Evolutionary conservation across 2,113 vertebrate species (phyloP), one percentile per base, ranked within the genome.

Genomic region (Silurus glanis): DNA sequence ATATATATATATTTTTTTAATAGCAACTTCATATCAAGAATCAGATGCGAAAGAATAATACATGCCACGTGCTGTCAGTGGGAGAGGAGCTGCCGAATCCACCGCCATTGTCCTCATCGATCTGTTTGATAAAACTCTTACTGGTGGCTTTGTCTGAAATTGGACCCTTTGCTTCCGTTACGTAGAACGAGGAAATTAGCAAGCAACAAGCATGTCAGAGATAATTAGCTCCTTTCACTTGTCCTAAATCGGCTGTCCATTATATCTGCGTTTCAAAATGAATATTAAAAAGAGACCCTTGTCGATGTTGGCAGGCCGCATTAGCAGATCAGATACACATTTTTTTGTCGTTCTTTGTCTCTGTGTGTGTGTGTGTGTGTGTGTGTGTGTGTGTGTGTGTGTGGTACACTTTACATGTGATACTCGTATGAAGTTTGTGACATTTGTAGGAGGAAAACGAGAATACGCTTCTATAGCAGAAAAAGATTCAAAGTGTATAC

Each of bases 111-210:
- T 74, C 0, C 47, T 49, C 71, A 23, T 21, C 19, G 19, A 21
- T 74, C 71, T 74, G 45, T 3, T 49, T 49, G 71, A 51, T 49
- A 51, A 74, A 74, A 74, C 45, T 74, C 71, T 49, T 74, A 21
- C 45, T 21, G 19, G 19, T 74, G 37, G 45, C 49, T 49, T 74
- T 74, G 71, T 74, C 49, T 74, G 23, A 74, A 74, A 74, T 74
- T 49, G 19, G 19, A 74, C 71, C 45, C 71, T 69, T 87, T 87
- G 82, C 94, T 95, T 95, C 93, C 37, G 93, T 93, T 94, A 95
- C 94, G 94, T 95, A 96, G 95, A 96, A 97, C 97, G 96, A 94
- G 95, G 95, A 97, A 97, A 97, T 97, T 97, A 97, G 95, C 95
- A 92, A 94, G 94, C 94, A 96, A 95, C 94, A 94, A 96, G 74